Percentiles rank a stretch among this genome's conserved stretches.
Conservation (phyloP, 2,888 invertebrate species). For the Amblyjoppa proteus region DNA sequence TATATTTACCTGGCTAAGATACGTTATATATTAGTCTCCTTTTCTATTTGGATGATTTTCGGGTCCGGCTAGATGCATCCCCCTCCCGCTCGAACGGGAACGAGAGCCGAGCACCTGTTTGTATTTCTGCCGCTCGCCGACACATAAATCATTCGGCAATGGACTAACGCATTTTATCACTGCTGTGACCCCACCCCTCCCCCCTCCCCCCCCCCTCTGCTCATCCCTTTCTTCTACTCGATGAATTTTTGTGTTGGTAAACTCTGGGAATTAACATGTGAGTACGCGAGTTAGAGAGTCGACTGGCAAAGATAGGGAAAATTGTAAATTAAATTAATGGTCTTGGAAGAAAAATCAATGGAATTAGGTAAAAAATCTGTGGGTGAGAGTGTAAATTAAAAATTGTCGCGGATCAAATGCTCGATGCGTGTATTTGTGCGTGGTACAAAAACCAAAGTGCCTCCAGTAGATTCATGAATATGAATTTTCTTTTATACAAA, state of each 20-base stretch:
- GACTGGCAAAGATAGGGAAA: neutral
- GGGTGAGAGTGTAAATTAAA: neutral
- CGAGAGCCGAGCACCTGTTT: conserved; percentile 79
- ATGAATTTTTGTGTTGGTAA: conserved; percentile 24
- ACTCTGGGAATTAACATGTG: conserved; percentile 29
- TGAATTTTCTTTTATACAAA: neutral
- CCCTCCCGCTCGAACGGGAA: conserved; percentile 48
- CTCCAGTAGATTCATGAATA: neutral
- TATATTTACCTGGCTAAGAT: conserved; percentile 56
- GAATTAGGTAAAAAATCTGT: neutral
- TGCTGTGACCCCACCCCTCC: conserved; percentile 64
- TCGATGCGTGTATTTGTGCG: neutral
- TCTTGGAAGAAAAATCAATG: neutral
- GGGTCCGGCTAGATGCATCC: conserved; percentile 45
- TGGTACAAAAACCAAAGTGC: neutral
- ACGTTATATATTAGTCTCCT: conserved; percentile 66
- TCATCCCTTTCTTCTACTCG: conserved; percentile 23
- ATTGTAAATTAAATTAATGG: neutral
- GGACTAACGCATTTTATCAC: conserved; percentile 81
- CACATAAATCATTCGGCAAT: conserved; percentile 82
- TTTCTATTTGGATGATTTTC: conserved; percentile 70
- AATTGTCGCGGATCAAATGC: neutral
- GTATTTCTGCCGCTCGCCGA: conserved; percentile 80
- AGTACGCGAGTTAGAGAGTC: conserved; percentile 7
- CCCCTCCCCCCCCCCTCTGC: conserved; percentile 54